Evolutionary conservation across 1,140 invertebrate genomes (phyloP).

Genomic region (Monochamus saltuarius): DNA sequence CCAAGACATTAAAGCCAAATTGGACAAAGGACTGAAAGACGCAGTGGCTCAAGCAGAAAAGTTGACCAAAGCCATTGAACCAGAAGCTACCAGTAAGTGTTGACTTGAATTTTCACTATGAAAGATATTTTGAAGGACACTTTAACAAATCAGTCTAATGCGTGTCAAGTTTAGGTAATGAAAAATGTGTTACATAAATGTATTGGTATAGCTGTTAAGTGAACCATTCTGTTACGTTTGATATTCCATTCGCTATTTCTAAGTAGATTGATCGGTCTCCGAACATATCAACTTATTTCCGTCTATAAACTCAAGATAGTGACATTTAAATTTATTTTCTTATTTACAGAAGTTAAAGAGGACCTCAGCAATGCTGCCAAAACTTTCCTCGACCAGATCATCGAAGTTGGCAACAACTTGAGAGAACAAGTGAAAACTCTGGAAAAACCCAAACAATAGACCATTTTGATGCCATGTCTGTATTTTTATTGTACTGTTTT

Average conservation of each 20-base stretch:
- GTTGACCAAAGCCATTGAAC: slow-evolving; percentile 38
- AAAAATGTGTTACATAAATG: too few species aligned
- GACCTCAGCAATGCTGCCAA: slow-evolving; percentile 34
- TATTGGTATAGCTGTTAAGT: too few species aligned
- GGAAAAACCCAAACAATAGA: slow-evolving; percentile 19
- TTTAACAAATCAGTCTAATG: too few species aligned
- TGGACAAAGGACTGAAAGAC: slow-evolving; percentile 40
- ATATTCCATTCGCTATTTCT: too few species aligned
- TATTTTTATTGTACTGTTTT: slow-evolving; percentile 2
- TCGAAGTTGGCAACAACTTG: slow-evolving; percentile 32
- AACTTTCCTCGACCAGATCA: slow-evolving; percentile 32
- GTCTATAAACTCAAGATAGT: too few species aligned
- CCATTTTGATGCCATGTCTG: neutral
- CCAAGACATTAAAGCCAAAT: slow-evolving; percentile 35
- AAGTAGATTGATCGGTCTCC: too few species aligned
- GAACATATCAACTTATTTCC: neutral
- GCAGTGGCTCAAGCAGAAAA: slow-evolving; percentile 38
- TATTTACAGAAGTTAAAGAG: slow-evolving; percentile 37
- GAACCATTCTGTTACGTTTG: too few species aligned
- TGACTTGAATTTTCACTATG: too few species aligned
- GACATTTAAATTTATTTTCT: neutral
- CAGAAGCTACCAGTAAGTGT: slow-evolving; percentile 38
- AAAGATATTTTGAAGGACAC: too few species aligned
- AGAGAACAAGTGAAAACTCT: slow-evolving; percentile 23
- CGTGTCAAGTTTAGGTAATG: too few species aligned